A percentile compares a stretch with the other conserved stretches of the same genome.
phyloP scores from a whole-genome alignment of 1,140 invertebrate genomes.

The Mylabris phalerata region DNA sequence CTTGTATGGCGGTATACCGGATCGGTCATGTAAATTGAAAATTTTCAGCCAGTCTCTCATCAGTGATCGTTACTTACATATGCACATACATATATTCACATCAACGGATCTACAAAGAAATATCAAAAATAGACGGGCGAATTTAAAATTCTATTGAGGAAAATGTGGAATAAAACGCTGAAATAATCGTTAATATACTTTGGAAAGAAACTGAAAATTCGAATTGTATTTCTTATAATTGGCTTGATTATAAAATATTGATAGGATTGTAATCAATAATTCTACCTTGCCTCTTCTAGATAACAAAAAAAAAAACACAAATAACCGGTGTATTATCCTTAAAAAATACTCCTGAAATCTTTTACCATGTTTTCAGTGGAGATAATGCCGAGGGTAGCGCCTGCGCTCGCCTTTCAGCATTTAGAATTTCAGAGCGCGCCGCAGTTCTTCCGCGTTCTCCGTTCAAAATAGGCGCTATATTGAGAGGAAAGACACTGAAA shows the following conservation, averaged over 20 bases:
- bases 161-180: too few species aligned
- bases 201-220: too few species aligned
- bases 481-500: too few species aligned
- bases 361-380: not conserved
- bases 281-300: too few species aligned
- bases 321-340: too few species aligned
- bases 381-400: slow-evolving; percentile 17
- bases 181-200: too few species aligned
- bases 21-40: slow-evolving; percentile 25
- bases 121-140: slow-evolving; percentile 13
- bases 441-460: slow-evolving; percentile 22
- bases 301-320: too few species aligned
- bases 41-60: slow-evolving; percentile 19
- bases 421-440: slow-evolving; percentile 12
- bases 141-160: slow-evolving; percentile 22
- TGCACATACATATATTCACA: slow-evolving; percentile 24
- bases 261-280: too few species aligned
- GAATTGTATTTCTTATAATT: too few species aligned
- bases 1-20: not conserved
- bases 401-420: slow-evolving; percentile 12
- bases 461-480: slow-evolving; percentile 5
- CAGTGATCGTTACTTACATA: slow-evolving; percentile 23
- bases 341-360: too few species aligned
- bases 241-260: too few species aligned
- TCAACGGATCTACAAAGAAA: slow-evolving; percentile 21